Conservation (phyloP, 2,113 vertebrate species). For the Pituophis catenifer region DNA sequence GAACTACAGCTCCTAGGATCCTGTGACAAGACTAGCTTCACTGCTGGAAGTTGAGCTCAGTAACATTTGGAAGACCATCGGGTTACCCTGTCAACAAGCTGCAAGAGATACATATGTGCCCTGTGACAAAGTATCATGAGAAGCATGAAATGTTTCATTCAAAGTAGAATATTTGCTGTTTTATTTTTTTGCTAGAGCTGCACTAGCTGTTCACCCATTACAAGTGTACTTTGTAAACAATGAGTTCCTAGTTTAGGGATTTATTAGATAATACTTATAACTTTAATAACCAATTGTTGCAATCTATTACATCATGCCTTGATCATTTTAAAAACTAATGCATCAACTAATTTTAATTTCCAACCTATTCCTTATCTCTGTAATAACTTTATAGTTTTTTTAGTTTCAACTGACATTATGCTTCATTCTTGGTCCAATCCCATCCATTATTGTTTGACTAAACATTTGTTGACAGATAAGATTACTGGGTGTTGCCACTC, state of each 20-base stretch:
- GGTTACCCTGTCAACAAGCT: background rate
- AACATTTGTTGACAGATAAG: background rate
- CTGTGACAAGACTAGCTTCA: background rate
- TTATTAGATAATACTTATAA: background rate
- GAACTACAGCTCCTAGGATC: background rate
- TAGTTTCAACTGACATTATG: background rate
- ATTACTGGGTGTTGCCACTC: slow-evolving; percentile 15
- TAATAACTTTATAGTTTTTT: background rate
- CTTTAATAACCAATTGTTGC: background rate
- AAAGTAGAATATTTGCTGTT: background rate
- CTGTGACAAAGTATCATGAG: background rate
- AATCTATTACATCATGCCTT: background rate
- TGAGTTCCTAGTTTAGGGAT: background rate
- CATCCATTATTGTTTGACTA: background rate
- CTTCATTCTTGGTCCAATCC: background rate
- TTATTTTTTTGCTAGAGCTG: background rate
- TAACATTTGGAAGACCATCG: background rate
- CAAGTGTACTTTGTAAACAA: background rate
- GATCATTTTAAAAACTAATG: background rate
- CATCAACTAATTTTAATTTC: background rate
- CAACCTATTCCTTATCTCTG: background rate
- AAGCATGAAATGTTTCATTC: background rate
- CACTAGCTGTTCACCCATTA: background rate
- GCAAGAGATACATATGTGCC: background rate
- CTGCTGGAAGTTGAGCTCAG: background rate